A percentile compares a stretch with the other conserved stretches of the same genome.
Evolutionary conservation across 2,888 invertebrate species (phyloP).

Genomic region (Micoletzkya japonica): DNA sequence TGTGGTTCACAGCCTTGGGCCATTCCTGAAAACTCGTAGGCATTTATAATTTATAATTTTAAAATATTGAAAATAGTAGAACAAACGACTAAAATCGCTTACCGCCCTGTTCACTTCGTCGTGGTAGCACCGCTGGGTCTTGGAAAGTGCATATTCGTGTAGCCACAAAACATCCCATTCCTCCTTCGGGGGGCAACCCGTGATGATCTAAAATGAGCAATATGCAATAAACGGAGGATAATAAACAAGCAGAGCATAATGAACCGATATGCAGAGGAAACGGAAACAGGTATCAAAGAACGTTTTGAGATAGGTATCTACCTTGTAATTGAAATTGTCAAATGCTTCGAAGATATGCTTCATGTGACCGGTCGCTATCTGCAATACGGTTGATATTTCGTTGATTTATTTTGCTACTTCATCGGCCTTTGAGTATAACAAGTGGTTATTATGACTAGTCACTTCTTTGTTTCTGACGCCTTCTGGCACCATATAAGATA

Average conservation of each 20-base stretch:
- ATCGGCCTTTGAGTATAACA: too few relatives aligned
- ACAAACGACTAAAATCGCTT: not conserved
- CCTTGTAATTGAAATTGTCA: slow-evolving; percentile 76
- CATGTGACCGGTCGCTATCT: slow-evolving; percentile 72
- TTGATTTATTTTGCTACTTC: not conserved
- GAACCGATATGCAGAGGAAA: not conserved
- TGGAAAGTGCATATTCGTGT: slow-evolving; percentile 21
- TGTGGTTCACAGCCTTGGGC: slow-evolving; percentile 84
- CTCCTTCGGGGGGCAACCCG: slow-evolving; percentile 53
- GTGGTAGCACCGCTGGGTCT: slow-evolving; percentile 9
- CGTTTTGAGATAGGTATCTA: slow-evolving; percentile 62
- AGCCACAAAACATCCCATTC: slow-evolving; percentile 87
- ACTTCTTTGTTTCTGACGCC: too few relatives aligned
- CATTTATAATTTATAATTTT: not conserved
- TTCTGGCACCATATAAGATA: too few relatives aligned
- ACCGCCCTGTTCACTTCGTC: slow-evolving; percentile 4
- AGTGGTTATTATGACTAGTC: too few relatives aligned
- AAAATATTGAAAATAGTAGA: not conserved
- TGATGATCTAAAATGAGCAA: slow-evolving; percentile 14
- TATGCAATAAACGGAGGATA: not conserved
- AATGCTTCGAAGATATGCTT: slow-evolving; percentile 82
- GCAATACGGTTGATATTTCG: slow-evolving; percentile 12
- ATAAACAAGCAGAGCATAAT: not conserved
- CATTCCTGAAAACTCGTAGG: slow-evolving; percentile 52
- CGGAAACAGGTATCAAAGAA: slow-evolving; percentile 2